phyloP scores from a whole-genome alignment of 2,888 invertebrate species.

The Gibbula magus region DNA sequence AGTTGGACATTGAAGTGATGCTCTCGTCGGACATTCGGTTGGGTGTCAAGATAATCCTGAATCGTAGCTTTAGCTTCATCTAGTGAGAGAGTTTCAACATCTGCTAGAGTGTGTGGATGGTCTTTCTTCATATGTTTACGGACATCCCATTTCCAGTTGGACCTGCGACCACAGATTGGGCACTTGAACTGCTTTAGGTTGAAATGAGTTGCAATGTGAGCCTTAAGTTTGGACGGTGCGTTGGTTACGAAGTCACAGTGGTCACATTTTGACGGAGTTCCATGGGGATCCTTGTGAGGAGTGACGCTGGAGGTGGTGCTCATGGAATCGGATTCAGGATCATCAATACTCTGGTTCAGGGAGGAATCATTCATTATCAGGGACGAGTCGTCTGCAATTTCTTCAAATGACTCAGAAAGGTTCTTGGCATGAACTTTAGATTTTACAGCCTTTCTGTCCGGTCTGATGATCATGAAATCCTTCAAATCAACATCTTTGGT shows the following conservation, averaged over 20 bases:
- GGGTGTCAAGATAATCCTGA: slow-evolving; percentile 61
- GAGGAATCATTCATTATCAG: background rate
- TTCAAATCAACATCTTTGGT: slow-evolving; percentile 53
- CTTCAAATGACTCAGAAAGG: background rate
- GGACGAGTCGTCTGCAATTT: background rate
- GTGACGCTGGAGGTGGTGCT: slow-evolving; percentile 22
- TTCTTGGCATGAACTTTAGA: background rate
- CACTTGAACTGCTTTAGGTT: slow-evolving; percentile 72
- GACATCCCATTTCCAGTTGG: slow-evolving; percentile 74
- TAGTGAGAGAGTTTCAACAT: slow-evolving; percentile 63
- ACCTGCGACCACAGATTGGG: slow-evolving; percentile 70
- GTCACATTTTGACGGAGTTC: slow-evolving; percentile 29
- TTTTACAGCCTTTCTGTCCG: slow-evolving; percentile 33
- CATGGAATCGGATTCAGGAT: slow-evolving; percentile 22
- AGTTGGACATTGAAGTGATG: slow-evolving; percentile 54
- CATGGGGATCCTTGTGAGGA: slow-evolving; percentile 30
- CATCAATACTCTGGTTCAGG: background rate
- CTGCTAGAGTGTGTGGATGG: slow-evolving; percentile 58
- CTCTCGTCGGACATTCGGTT: slow-evolving; percentile 58
- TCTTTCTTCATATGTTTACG: slow-evolving; percentile 70
- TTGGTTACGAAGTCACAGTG: slow-evolving; percentile 58
- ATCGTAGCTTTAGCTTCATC: slow-evolving; percentile 70
- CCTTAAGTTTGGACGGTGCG: slow-evolving; percentile 68
- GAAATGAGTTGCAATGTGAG: slow-evolving; percentile 70
- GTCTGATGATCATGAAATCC: slow-evolving; percentile 50